Percentiles rank a stretch among this genome's conserved stretches.
These are phyloP conservation scores for Delichon dasypus DNA, from an alignment of 2,797 vertebrate species.

Conservation along the genomic window DNA sequence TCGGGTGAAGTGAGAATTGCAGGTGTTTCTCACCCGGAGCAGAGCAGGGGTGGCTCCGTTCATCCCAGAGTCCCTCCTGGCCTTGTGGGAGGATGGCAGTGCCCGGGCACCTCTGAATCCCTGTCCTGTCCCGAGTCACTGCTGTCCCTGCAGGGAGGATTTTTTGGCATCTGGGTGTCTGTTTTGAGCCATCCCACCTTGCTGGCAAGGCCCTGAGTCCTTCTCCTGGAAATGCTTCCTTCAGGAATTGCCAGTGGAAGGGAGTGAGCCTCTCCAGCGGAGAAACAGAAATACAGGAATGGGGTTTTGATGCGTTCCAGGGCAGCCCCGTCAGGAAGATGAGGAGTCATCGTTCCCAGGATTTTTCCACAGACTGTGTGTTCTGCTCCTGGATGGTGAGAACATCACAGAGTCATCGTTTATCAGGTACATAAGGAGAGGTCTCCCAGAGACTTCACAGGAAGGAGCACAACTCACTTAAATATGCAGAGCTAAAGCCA, in stretches of 20 bases:
- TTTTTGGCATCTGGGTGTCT: neutral
- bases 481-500: neutral
- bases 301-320: fast-evolving
- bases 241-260: neutral
- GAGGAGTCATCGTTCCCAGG: neutral
- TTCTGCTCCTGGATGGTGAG: neutral
- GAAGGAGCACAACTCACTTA: neutral
- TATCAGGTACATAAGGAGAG: neutral
- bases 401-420: neutral
- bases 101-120: neutral
- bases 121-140: neutral
- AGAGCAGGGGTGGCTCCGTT: neutral
- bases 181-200: neutral
- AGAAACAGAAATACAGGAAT: neutral
- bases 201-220: neutral
- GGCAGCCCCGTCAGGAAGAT: neutral
- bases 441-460: neutral
- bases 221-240: neutral
- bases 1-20: neutral
- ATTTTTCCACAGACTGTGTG: neutral
- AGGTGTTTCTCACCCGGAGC: neutral
- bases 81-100: neutral
- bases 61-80: neutral
- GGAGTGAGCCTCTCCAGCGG: neutral
- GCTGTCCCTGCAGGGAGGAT: neutral